Evolutionary conservation across 2,888 invertebrate species (phyloP), one percentile per base, ranked within the genome.

Genomic region (Drosophila lacicola): DNA sequence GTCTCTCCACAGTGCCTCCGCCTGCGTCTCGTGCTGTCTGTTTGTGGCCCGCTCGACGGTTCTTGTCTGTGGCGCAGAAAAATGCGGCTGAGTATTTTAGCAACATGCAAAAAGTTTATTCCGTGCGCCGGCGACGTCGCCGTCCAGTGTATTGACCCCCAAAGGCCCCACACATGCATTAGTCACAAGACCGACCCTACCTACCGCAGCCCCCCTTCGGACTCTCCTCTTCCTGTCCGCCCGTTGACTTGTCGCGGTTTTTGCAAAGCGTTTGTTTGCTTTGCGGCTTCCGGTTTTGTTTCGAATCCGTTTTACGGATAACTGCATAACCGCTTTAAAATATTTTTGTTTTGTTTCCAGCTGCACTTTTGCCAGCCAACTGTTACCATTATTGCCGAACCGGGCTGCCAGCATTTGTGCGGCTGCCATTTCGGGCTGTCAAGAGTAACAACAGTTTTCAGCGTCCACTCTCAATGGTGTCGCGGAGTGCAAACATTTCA

Each of bases 241-340:
- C 61, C 73, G 41, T 49, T 71, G 56, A 65, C 71, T 80, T 78
- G 78, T 84, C 78, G 85, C 82, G 85, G 82, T 88, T 85, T 85
- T 82, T 86, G 82, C 71, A 66, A 80, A 82, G 82, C 82, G 82
- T 83, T 81, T 85, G 88, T 88, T 86, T 83, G 88, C 83, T 82
- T 86, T 86, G 88, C 57, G 85, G 85, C 83, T 85, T 85, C 86
- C 78, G 80, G 88, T 83, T 83, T 85, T 79, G 74, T 81, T 74
- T 74, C 67, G 71, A 81, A 82, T 80, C 75, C 75, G 68, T 75
- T 79, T 71, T 63, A 73, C 72, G 82, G 78, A 80, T 81, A 80
- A 72, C 78, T 78, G 82, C 82, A 82, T 78, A 80, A 82, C 82
- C 72, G 70, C 50, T 73, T 80, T 79, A 64, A 73, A 82, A 80